Evolutionary conservation across 2,113 vertebrate genomes (phyloP).

Genomic region (Nycticebus coucang): DNA sequence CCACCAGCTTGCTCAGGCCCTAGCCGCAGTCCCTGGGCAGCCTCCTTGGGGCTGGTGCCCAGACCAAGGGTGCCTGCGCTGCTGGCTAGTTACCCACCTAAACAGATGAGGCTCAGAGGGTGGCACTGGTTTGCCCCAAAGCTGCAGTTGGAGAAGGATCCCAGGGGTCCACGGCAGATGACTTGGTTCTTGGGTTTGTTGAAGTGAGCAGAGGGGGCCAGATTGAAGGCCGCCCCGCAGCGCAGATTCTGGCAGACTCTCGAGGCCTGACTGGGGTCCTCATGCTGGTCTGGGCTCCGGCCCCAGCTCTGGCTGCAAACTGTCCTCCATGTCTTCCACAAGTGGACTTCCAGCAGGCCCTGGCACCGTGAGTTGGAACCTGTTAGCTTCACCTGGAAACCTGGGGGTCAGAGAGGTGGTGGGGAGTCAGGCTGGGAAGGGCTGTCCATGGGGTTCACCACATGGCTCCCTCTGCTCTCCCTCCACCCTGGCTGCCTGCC

Average conservation of each 20-base stretch:
- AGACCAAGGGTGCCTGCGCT: accelerated
- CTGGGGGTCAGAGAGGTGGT: neutral
- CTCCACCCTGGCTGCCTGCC: neutral
- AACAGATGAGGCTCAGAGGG: conserved; percentile 61
- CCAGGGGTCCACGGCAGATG: neutral
- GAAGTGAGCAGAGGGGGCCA: accelerated
- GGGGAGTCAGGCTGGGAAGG: neutral
- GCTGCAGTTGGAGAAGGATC: conserved; percentile 65
- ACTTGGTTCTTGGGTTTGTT: accelerated
- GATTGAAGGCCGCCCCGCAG: neutral
- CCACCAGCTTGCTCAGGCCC: neutral
- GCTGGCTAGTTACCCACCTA: conserved; percentile 40
- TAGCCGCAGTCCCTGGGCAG: neutral
- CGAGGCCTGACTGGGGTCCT: accelerated
- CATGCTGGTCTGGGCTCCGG: accelerated
- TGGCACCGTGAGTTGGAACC: conserved; percentile 55
- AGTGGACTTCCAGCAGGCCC: conserved; percentile 68
- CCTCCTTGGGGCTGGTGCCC: neutral
- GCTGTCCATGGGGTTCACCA: neutral
- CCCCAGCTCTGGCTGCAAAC: conserved; percentile 51
- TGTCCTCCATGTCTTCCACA: accelerated
- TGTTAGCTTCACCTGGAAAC: accelerated
- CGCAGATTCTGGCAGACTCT: conserved; percentile 49
- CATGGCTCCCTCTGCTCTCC: too few species aligned
- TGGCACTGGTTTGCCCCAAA: accelerated